Evolutionary conservation across 1,140 invertebrate genomes (phyloP).

Genomic region (Monomorium pharaonis): DNA sequence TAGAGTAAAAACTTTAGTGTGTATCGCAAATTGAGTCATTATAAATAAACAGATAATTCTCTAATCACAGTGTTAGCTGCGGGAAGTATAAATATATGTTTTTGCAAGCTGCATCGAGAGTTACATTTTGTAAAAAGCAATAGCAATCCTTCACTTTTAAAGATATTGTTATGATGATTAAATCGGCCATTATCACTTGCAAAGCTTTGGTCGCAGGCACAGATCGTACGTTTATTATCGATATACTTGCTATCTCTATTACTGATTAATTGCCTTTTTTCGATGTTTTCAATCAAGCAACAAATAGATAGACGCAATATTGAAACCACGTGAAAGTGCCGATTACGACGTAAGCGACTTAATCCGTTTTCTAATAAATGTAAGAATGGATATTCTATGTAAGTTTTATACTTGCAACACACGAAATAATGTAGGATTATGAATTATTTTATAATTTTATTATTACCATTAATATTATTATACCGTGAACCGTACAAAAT

Average conservation of each 20-base stretch:
- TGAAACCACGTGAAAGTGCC: conserved; percentile 5
- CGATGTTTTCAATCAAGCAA: not conserved
- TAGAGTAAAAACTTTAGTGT: conserved; percentile 33
- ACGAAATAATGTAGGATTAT: conserved; percentile 14
- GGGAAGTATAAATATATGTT: not conserved
- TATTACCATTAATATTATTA: conserved; percentile 44
- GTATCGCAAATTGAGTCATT: conserved; percentile 33
- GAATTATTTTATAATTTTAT: conserved; percentile 34
- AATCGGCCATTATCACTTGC: not conserved
- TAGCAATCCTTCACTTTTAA: conserved; percentile 4
- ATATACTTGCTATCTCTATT: conserved; percentile 29
- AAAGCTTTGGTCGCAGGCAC: conserved; percentile 31
- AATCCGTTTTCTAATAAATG: conserved; percentile 63
- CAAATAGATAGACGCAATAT: not conserved
- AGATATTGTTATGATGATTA: conserved; percentile 3
- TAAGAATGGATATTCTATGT: conserved; percentile 41
- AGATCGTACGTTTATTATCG: conserved; percentile 17
- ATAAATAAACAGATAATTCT: conserved; percentile 26
- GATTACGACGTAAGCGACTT: conserved; percentile 24
- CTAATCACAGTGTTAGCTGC: conserved; percentile 15
- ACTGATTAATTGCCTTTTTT: conserved; percentile 37
- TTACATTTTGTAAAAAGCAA: conserved; percentile 43
- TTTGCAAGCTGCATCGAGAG: conserved; percentile 11
- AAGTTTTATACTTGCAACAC: conserved; percentile 60
- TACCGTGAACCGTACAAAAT: conserved; percentile 9